phyloP scores from a whole-genome alignment of 2,113 vertebrate genomes.

The Leucopsar rothschildi region DNA sequence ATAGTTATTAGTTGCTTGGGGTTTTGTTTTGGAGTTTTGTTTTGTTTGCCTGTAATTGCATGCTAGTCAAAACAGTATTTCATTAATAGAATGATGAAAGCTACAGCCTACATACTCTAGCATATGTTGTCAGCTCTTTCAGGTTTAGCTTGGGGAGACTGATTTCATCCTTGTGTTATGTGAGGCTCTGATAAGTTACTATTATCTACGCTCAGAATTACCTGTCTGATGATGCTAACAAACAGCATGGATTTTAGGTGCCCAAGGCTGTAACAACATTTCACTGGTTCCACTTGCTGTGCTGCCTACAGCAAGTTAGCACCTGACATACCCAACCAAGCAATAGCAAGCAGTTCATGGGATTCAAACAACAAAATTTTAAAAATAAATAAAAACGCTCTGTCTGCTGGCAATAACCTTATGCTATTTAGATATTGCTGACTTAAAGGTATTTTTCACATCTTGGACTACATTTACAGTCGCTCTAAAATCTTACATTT shows the following conservation, averaged over 20 bases:
- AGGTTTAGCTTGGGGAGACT: neutral
- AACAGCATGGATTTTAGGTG: neutral
- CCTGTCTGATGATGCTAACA: conserved; percentile 18
- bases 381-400: neutral
- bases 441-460: neutral
- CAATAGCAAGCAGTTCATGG: neutral
- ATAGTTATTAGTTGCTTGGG: neutral
- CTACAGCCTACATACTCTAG: neutral
- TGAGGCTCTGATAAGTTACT: neutral
- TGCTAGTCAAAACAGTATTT: neutral
- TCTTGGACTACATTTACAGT: neutral
- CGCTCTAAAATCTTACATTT: neutral
- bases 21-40: neutral
- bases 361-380: neutral
- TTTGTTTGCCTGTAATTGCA: neutral
- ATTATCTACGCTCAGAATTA: conserved; percentile 9
- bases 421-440: neutral
- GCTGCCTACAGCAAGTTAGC: neutral
- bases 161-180: neutral
- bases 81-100: neutral
- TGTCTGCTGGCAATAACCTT: neutral
- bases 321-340: neutral
- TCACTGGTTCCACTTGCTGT: neutral
- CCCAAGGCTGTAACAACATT: neutral
- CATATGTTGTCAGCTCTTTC: neutral